Evolutionary conservation across 2,797 vertebrate species (phyloP).

Genomic region (Eospalax fontanierii): DNA sequence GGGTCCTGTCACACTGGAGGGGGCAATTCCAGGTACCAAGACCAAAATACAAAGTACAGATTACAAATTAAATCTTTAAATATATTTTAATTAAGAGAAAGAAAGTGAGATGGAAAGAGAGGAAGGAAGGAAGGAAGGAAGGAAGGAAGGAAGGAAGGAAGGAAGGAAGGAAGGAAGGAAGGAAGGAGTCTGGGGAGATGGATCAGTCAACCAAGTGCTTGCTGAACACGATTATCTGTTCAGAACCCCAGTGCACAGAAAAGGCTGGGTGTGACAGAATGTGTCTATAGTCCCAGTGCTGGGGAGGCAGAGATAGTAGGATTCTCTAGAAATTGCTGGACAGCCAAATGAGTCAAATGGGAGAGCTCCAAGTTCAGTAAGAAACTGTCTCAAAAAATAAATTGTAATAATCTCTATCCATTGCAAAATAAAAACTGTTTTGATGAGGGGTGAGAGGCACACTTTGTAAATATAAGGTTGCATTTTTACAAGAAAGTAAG

Average conservation of each 20-base stretch:
- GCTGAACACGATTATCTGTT: not conserved
- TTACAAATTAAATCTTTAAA: not conserved
- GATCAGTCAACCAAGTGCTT: not conserved
- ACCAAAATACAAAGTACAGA: too few relatives aligned
- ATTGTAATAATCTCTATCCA: not conserved
- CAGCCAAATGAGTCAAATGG: not conserved
- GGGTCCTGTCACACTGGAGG: not conserved
- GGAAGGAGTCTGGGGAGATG: not conserved
- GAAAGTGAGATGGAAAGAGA: too few relatives aligned
- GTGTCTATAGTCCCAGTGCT: too few relatives aligned
- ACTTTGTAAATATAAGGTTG: too few relatives aligned
- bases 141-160: rapidly evolving
- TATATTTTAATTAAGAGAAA: not conserved
- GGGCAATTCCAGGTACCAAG: not conserved
- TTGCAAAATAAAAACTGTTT: too few relatives aligned
- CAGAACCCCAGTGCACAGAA: too few relatives aligned
- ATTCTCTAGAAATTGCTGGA: not conserved
- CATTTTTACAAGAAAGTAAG: too few relatives aligned
- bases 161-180: not conserved
- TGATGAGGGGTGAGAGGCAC: too few relatives aligned
- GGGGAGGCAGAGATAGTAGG: not conserved
- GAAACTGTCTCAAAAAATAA: not conserved
- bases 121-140: too few relatives aligned
- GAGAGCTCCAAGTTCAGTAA: not conserved
- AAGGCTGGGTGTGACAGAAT: not conserved